Evolutionary conservation across 2,888 invertebrate genomes (phyloP), one percentile per base, ranked within the genome.

Genomic region (Clanis bilineata): DNA sequence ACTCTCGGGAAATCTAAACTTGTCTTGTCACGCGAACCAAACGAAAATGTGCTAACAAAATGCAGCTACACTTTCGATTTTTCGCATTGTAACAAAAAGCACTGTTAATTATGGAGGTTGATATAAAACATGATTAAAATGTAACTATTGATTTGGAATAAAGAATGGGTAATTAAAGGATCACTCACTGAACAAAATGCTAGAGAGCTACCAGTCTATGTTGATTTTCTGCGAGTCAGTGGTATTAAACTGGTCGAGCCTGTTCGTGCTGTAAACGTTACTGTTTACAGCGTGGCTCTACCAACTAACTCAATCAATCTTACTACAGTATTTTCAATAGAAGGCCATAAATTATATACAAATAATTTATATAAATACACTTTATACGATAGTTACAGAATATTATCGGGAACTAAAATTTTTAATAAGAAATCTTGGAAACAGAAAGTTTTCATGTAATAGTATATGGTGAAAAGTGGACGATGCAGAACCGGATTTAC

Each of bases 1-100:
- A 57, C 80, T 70, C 75, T 0, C 3, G 81, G 81, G 81, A 79
- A 80, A 81, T 81, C 71, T 70, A 68, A 70, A 74, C 69, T 70
- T 72, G 68, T 70, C 70, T 68, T 72, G 67, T 63, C 62, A 56
- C 66, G 60, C 63, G 62, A 57, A 64, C 64, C 57, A 58, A 61
- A 67, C 64, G 71, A 71, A 74, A 69, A 67, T 64, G 57, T 68
- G 64, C 57, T 66, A 66, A 63, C 56, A 57, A 71, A 71, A 65
- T 63, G 73, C 66, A 62, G 63, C 56, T 10, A n/a, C 36, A 51
- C 18, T 7, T 28, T 15, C 28, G 3, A 4, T 51, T 32, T 21
- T 6, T 25, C 25, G 23, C 32, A 51, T 51, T 32, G 32, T 51
- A 51, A 51, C 23, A 7, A 2, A 23, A n/a, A 21, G 22, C 22